These are phyloP conservation scores for Callipepla squamata DNA, from an alignment of 2,113 vertebrate genomes.

Conservation along the genomic window DNA sequence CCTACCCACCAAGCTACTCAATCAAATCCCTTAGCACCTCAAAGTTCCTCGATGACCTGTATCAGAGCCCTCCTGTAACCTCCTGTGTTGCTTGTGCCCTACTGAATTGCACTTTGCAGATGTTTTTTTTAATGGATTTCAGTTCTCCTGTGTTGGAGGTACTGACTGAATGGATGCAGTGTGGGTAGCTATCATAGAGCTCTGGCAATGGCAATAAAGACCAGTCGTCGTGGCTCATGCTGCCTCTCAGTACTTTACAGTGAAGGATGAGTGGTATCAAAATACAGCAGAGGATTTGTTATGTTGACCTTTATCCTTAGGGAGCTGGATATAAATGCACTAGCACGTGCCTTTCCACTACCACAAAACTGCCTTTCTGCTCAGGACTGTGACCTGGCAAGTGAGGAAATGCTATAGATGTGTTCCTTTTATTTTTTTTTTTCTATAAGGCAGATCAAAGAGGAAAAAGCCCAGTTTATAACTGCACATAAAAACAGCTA, in stretches of 20 bases:
- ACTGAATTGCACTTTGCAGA: neutral
- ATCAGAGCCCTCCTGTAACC: neutral
- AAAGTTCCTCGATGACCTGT: neutral
- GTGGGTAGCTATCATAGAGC: neutral
- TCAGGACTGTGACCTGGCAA: neutral
- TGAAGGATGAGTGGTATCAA: neutral
- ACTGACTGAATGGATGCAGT: neutral
- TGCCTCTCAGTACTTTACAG: neutral
- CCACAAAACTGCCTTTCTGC: neutral
- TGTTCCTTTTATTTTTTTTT: neutral
- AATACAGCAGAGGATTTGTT: neutral
- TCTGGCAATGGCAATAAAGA: no score
- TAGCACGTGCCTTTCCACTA: neutral
- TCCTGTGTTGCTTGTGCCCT: neutral
- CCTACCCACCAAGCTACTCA: no score
- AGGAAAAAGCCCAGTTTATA: neutral
- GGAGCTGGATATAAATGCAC: neutral
- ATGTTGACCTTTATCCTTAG: neutral
- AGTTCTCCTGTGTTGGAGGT: neutral
- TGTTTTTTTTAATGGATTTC: neutral
- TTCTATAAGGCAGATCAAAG: conserved; percentile 21
- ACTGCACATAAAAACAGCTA: neutral
- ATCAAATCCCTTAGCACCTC: no score
- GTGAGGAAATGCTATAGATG: neutral
- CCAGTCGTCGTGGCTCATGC: neutral